A percentile compares a stretch with the other conserved stretches of the same genome.
phyloP scores from a whole-genome alignment of 1,140 invertebrate species.

The Mercenaria mercenaria region DNA sequence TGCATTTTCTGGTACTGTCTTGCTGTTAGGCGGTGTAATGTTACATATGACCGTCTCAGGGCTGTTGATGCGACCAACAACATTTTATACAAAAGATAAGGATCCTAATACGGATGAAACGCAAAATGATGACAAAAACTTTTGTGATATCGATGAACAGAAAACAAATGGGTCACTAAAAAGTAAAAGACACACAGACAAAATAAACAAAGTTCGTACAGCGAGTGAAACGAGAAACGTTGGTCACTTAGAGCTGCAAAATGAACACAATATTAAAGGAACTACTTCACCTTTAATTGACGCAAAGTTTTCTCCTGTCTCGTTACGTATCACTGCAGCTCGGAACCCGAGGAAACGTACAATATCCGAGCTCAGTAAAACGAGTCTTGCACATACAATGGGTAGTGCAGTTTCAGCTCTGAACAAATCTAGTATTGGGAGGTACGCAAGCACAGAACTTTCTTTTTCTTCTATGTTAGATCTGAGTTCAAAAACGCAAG shows the following conservation, averaged over 20 bases:
- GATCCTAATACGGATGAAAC: neutral
- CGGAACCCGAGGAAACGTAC: neutral
- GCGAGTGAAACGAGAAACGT: neutral
- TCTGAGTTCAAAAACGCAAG: neutral
- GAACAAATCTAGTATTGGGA: neutral
- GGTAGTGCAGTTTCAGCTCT: neutral
- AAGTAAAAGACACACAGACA: too few species aligned
- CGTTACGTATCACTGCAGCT: neutral
- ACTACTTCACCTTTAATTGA: neutral
- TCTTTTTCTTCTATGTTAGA: constrained; percentile 23
- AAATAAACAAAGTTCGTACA: neutral
- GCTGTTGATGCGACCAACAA: neutral
- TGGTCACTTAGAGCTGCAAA: neutral
- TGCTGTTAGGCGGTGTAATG: constrained; percentile 18
- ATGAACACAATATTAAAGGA: neutral
- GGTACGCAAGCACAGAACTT: constrained; percentile 14
- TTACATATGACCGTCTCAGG: constrained; percentile 7
- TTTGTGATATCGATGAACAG: neutral
- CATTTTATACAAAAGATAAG: neutral
- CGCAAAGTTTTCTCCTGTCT: neutral
- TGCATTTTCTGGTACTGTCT: constrained; percentile 27
- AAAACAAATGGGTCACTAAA: neutral
- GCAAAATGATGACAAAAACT: neutral
- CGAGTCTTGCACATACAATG: neutral
- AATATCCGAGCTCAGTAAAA: neutral